Evolutionary conservation across 92 coral and sea anemone genomes (phyloP).

Genomic region (Umimayanthus kanabou): DNA sequence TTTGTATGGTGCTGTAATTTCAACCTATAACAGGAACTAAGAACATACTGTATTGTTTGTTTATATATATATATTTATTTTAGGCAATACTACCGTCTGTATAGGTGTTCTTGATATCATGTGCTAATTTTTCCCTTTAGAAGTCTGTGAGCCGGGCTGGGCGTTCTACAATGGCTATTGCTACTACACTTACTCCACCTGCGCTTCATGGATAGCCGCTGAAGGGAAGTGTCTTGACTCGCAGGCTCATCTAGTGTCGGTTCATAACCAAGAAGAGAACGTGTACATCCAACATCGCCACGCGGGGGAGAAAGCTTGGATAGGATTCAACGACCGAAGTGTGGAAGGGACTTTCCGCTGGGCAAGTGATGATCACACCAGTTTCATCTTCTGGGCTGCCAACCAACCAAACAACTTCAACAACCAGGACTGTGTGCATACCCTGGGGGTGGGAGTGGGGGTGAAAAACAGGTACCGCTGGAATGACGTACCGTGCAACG

Average conservation of each 20-base stretch:
- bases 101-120: neutral
- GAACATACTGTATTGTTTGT: too few species aligned
- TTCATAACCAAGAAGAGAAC: conserved; percentile 62
- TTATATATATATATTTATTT: too few species aligned
- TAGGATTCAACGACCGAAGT: conserved; percentile 48
- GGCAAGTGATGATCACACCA: conserved; percentile 35
- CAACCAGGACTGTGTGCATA: conserved; percentile 66
- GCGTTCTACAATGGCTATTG: conserved; percentile 52
- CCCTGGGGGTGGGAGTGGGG: conserved; percentile 46
- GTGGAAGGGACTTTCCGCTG: conserved; percentile 54
- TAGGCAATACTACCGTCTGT: too few species aligned
- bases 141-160: conserved; percentile 53
- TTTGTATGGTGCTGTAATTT: too few species aligned
- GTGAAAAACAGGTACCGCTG: conserved; percentile 44
- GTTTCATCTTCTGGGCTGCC: conserved; percentile 60
- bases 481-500: conserved; percentile 60
- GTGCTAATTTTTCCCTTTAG: neutral
- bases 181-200: conserved; percentile 39
- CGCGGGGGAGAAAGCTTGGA: conserved; percentile 58
- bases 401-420: conserved; percentile 53
- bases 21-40: too few species aligned
- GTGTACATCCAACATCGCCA: conserved; percentile 63
- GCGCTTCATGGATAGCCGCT: conserved; percentile 53
- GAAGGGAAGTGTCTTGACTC: conserved; percentile 34
- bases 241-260: conserved; percentile 48